Evolutionary conservation across 1,140 invertebrate species (phyloP).

Genomic region (Euglossa dilemma): DNA sequence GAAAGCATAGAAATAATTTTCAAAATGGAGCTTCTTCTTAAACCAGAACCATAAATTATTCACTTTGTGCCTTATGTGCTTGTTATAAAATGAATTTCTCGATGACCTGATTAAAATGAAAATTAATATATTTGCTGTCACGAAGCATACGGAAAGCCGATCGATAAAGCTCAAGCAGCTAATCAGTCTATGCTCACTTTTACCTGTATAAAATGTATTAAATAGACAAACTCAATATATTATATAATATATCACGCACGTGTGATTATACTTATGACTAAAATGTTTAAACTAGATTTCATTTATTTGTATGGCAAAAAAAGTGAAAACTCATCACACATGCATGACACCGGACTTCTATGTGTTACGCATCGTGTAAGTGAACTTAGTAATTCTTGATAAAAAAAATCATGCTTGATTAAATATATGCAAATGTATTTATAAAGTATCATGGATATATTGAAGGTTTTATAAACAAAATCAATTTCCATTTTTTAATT

Average conservation of each 20-base stretch:
- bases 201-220: background rate
- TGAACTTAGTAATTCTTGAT: background rate
- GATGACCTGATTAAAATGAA: background rate
- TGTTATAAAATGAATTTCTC: background rate
- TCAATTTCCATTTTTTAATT: background rate
- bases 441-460: no score
- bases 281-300: background rate
- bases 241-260: background rate
- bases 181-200: no score
- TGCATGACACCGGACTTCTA: no score
- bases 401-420: background rate
- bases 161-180: background rate
- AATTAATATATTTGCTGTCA: background rate
- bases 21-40: background rate
- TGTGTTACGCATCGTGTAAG: no score
- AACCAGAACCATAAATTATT: background rate
- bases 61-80: background rate
- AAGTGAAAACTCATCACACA: background rate
- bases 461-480: background rate
- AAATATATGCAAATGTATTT: background rate
- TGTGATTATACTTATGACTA: background rate
- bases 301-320: background rate
- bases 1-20: background rate
- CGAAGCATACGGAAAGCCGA: background rate
- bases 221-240: background rate